A percentile compares a stretch with the other conserved stretches of the same genome.
Evolutionary conservation across 2,113 vertebrate genomes (phyloP).

Genomic region (Tamias sibiricus): DNA sequence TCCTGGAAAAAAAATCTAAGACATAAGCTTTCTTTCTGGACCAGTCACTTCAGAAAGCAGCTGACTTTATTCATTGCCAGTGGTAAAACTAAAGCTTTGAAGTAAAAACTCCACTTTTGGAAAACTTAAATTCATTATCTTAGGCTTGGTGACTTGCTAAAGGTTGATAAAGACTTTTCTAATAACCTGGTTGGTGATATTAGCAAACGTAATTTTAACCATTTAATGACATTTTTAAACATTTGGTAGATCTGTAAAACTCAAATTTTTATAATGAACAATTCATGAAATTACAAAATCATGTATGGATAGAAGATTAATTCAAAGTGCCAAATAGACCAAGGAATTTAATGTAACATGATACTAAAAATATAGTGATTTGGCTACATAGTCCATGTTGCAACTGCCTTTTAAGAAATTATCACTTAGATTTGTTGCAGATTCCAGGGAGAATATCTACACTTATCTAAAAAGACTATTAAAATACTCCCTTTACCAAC

Average conservation of each 20-base stretch:
- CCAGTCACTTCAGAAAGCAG: not conserved
- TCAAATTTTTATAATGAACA: not conserved
- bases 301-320: not conserved
- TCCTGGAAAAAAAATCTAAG: slow-evolving; percentile 32
- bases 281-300: not conserved
- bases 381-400: not conserved
- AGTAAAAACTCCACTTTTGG: not conserved
- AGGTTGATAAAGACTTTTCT: not conserved
- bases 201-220: slow-evolving; percentile 1
- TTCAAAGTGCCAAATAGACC: not conserved
- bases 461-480: not conserved
- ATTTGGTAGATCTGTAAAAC: not conserved
- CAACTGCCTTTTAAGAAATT: not conserved
- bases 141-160: not conserved
- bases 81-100: slow-evolving; percentile 52
- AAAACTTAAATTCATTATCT: not conserved
- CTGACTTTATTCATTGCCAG: not conserved
- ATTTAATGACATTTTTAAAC: slow-evolving; percentile 15
- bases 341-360: not conserved
- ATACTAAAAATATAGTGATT: not conserved
- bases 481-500: not conserved
- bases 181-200: not conserved
- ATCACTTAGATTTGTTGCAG: not conserved
- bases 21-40: not conserved
- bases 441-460: not conserved